Percentiles rank a stretch among this genome's conserved stretches.
Evolutionary conservation across 2,113 vertebrate species (phyloP).

Genomic region (Corythoichthys haematopterus): DNA sequence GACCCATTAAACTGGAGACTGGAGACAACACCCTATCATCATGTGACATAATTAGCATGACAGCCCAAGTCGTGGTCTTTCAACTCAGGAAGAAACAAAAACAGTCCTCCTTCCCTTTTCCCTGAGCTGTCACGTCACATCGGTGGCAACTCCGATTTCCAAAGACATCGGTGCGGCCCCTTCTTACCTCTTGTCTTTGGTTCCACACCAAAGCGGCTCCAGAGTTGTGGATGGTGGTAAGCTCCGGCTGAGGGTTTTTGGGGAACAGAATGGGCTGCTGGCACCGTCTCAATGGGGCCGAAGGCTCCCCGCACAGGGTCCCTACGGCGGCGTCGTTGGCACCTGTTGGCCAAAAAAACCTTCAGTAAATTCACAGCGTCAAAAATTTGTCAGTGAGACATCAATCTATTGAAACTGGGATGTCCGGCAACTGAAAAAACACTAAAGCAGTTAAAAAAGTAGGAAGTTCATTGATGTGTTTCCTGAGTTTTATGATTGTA

Average conservation of each 20-base stretch:
- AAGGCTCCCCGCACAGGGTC: constrained; percentile 73
- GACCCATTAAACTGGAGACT: not conserved
- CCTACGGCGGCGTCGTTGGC: constrained; percentile 56
- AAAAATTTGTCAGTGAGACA: no score
- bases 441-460: no score
- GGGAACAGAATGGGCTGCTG: constrained; percentile 70
- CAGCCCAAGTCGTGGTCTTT: not conserved
- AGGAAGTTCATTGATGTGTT: no score
- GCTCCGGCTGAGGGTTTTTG: constrained; percentile 64
- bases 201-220: constrained; percentile 57
- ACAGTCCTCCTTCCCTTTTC: not conserved
- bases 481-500: no score
- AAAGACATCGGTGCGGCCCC: constrained; percentile 23
- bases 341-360: constrained; percentile 32
- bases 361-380: no score
- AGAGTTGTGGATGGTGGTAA: constrained; percentile 63
- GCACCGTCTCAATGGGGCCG: constrained; percentile 73
- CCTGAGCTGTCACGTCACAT: constrained; percentile 3
- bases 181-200: constrained; percentile 58
- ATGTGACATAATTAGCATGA: constrained; percentile 5
- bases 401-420: no score
- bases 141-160: constrained; percentile 35
- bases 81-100: not conserved
- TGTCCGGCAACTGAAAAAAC: no score
- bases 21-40: constrained; percentile 4